Percentiles rank a stretch among this genome's conserved stretches.
These are phyloP conservation scores for Drosophila pseudoobscura DNA, from an alignment of 1,140 invertebrate species.

Conservation along the genomic window DNA sequence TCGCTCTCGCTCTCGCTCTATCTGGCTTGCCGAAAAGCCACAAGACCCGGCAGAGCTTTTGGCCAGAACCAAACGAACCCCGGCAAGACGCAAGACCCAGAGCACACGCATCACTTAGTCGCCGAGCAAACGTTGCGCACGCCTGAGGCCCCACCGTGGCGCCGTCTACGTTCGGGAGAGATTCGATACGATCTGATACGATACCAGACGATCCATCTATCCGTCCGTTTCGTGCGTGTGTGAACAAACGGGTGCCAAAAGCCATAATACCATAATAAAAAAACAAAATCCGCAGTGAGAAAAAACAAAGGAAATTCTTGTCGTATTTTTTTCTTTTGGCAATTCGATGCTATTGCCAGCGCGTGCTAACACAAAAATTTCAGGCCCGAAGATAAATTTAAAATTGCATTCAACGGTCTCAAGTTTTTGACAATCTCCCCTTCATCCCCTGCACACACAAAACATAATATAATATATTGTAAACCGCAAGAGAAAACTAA, in stretches of 20 bases:
- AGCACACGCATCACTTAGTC: conserved; percentile 55
- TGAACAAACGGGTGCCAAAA: conserved; percentile 51
- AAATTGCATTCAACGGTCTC: conserved; percentile 68
- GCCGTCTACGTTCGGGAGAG: conserved; percentile 43
- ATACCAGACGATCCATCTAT: conserved; percentile 42
- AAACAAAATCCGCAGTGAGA: conserved; percentile 21
- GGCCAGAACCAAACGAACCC: neutral
- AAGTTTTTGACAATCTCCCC: conserved; percentile 64
- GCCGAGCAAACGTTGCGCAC: conserved; percentile 65
- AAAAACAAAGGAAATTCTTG: conserved; percentile 47
- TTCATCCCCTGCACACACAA: conserved; percentile 2
- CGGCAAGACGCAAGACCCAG: conserved; percentile 38
- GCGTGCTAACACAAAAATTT: conserved; percentile 51
- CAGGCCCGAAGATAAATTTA: conserved; percentile 63
- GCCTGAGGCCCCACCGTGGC: conserved; percentile 53
- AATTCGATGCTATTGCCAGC: conserved; percentile 40
- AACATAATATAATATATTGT: neutral
- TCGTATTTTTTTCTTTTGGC: conserved; percentile 33
- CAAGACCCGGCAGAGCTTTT: conserved; percentile 51
- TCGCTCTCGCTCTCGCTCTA: conserved; percentile 1
- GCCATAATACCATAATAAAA: conserved; percentile 28
- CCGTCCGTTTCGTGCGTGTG: conserved; percentile 42
- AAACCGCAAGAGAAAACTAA: conserved; percentile 8
- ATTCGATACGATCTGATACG: conserved; percentile 51
- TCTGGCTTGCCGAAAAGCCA: conserved; percentile 39